A percentile compares a stretch with the other conserved stretches of the same genome.
Conservation (phyloP, 2,888 invertebrate genomes). For the Polydrusus tereticollis region DNA sequence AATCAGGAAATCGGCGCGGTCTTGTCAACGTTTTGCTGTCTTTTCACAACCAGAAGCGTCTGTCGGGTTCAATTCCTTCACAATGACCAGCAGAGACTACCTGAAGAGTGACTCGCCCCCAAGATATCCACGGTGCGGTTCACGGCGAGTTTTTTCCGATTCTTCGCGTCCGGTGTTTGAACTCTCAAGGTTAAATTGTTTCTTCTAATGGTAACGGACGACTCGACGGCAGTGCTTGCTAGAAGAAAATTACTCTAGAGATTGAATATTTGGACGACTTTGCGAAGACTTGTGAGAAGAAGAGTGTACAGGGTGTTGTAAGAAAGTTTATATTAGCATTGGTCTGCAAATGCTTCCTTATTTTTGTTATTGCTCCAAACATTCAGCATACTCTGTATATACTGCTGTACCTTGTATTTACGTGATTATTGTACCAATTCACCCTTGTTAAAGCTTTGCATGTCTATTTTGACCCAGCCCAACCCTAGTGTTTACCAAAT, state of each 20-base stretch:
- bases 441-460: too few relatives aligned
- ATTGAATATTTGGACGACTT: neutral
- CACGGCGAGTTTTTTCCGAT: slow-evolving; percentile 3
- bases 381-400: too few relatives aligned
- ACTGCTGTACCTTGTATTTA: too few relatives aligned
- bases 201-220: slow-evolving; percentile 1
- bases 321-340: too few relatives aligned
- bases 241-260: neutral
- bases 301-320: too few relatives aligned
- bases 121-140: neutral
- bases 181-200: slow-evolving; percentile 30
- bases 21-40: neutral
- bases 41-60: too few relatives aligned
- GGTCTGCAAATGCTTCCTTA: too few relatives aligned
- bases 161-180: slow-evolving; percentile 20
- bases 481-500: neutral
- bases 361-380: too few relatives aligned
- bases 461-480: too few relatives aligned
- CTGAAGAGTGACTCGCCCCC: neutral
- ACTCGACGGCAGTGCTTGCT: neutral
- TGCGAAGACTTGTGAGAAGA: too few relatives aligned
- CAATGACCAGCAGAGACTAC: neutral
- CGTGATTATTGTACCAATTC: too few relatives aligned
- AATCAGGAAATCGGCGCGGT: neutral
- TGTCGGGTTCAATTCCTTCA: neutral